phyloP scores from a whole-genome alignment of 92 coral and sea anemone species.

The Zoanthus gigantus region DNA sequence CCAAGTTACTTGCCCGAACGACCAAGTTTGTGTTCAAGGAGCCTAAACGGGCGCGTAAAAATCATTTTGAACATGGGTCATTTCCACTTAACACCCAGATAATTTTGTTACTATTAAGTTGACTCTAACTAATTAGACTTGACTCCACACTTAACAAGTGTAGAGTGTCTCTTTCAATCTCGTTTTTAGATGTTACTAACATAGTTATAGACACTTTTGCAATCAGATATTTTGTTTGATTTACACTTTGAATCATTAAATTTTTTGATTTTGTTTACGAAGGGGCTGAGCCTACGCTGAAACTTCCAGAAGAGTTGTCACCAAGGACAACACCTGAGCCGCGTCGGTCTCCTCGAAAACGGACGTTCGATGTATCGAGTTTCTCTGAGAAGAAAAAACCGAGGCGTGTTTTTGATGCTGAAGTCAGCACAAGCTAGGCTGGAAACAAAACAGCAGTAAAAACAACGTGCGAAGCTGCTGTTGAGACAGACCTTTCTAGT shows the following conservation, averaged over 20 bases:
- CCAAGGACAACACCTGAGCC: slow-evolving; percentile 19
- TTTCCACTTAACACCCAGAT: no score
- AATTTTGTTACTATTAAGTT: no score
- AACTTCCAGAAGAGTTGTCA: slow-evolving; percentile 13
- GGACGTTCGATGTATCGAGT: background rate
- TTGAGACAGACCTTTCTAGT: slow-evolving; percentile 1
- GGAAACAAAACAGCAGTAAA: slow-evolving; percentile 4
- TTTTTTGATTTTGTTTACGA: background rate
- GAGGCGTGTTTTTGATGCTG: slow-evolving; percentile 2
- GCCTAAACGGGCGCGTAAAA: no score
- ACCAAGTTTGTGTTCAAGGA: no score
- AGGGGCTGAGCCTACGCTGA: background rate
- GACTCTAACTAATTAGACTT: no score
- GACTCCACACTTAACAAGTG: background rate
- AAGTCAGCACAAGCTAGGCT: background rate
- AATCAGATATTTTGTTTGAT: slow-evolving; percentile 2
- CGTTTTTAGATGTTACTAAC: slow-evolving; percentile 7
- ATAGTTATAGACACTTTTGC: background rate
- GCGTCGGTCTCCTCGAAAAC: slow-evolving; percentile 13
- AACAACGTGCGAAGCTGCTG: slow-evolving; percentile 18
- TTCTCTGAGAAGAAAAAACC: background rate
- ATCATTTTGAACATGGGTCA: no score
- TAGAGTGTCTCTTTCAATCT: background rate
- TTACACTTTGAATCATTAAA: background rate
- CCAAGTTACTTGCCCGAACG: no score